Conservation (phyloP, 2,888 invertebrate species). For the Orthosia cruda region DNA sequence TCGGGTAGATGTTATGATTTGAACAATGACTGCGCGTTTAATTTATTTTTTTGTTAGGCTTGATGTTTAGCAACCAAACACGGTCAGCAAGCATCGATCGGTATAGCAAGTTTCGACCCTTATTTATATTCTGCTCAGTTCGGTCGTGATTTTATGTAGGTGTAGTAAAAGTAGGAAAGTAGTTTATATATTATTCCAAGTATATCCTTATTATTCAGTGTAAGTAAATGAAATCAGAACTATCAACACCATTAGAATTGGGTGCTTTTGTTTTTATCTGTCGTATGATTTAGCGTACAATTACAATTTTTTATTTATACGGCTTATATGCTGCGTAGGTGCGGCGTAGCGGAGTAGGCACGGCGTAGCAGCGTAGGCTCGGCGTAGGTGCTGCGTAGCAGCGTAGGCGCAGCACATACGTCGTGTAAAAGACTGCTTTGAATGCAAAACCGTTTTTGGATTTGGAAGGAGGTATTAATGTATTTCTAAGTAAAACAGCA, state of each 20-base stretch:
- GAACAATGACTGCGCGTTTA: not conserved
- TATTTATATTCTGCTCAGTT: slow-evolving; percentile 36
- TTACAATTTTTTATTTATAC: too few relatives aligned
- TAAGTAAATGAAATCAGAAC: not conserved
- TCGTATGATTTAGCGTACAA: not conserved
- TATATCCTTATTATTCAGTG: slow-evolving; percentile 1
- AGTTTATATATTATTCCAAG: slow-evolving; percentile 20
- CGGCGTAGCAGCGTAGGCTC: not conserved
- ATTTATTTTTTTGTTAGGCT: not conserved
- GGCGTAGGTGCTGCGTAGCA: not conserved
- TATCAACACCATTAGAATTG: slow-evolving; percentile 16
- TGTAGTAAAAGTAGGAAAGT: slow-evolving; percentile 45
- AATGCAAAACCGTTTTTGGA: not conserved
- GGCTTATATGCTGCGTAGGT: not conserved
- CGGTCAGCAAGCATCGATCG: not conserved
- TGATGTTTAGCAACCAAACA: not conserved
- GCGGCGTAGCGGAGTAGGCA: not conserved
- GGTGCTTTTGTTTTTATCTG: not conserved
- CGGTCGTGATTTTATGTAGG: slow-evolving; percentile 38
- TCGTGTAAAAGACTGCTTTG: not conserved
- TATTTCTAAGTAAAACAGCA: slow-evolving; percentile 69
- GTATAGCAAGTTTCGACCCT: slow-evolving; percentile 27
- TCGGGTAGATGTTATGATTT: not conserved
- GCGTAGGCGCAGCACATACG: not conserved
- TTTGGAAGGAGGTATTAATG: not conserved